Evolutionary conservation across 2,797 vertebrate species (phyloP), one percentile per base, ranked within the genome.

Genomic region (Chiloscyllium punctatum): DNA sequence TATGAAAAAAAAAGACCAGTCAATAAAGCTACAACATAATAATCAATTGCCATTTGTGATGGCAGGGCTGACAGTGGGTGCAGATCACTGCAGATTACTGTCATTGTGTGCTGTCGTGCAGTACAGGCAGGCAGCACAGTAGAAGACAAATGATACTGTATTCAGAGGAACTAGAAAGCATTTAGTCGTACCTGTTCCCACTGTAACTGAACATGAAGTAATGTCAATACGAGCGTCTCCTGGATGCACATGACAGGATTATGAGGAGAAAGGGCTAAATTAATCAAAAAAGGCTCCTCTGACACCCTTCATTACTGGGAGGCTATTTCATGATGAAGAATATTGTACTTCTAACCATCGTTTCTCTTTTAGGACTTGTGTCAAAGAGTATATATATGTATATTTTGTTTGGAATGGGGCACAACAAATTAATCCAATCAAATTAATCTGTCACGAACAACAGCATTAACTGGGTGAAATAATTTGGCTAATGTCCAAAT

Each of bases 1-100:
- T 74, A 95, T 94, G 94, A 51, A 95, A 95, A 92, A 92, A 72
- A 77, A 77, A 57, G 71, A 8, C 71, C 98, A 98, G 98, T 99
- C 98, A 97, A 99, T 99, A 98, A 97, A 97, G 96, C 98, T 97
- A 97, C 98, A 97, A 98, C 98, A 98, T 98, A 98, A 98, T 98
- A 98, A 99, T 99, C 98, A 98, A 99, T 99, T 98, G 98, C 98
- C 98, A 98, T 99, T 99, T 98, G 98, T 98, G 98, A 98, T 98
- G 98, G 98, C 97, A 96, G 98, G 98, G 97, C 97, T 97, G 98
- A 98, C 98, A 98, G 98, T 98, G 97, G 97, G 98, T 98, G 98
- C 98, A 98, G 98, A 99, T 98, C 98, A 98, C 98, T 97, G 98
- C 98, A 98, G 98, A 98, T 99, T 98, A 99, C 98, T 98, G 98